Conservation (phyloP, 2,888 invertebrate genomes). For the Phengaris arion region DNA sequence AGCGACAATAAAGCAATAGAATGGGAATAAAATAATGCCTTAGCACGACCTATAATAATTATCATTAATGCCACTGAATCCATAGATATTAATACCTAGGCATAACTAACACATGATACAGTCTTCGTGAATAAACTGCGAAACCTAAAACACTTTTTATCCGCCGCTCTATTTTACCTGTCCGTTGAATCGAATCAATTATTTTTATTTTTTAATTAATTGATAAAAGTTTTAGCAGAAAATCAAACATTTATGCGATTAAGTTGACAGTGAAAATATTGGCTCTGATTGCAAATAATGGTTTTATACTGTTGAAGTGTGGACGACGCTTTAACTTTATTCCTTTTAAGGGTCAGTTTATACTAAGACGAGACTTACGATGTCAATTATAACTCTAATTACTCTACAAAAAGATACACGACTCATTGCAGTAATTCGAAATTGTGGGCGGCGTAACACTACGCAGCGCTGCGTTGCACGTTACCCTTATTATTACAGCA, state of each 20-base stretch:
- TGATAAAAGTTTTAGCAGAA: constrained; percentile 13
- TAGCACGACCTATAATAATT: too few relatives aligned
- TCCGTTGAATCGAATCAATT: not conserved
- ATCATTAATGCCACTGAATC: too few relatives aligned
- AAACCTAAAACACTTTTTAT: constrained; percentile 3
- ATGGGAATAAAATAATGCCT: too few relatives aligned
- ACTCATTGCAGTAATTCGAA: not conserved
- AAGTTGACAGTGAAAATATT: constrained; percentile 3
- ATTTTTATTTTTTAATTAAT: constrained; percentile 19
- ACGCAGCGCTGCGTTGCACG: too few relatives aligned
- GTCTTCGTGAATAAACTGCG: not conserved
- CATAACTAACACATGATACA: too few relatives aligned
- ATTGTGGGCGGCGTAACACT: too few relatives aligned
- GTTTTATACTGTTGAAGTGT: not conserved
- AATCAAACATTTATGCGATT: not conserved
- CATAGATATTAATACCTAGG: too few relatives aligned
- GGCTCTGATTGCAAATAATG: constrained; percentile 20
- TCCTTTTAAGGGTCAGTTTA: not conserved
- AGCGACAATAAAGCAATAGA: too few relatives aligned
- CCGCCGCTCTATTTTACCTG: not conserved
- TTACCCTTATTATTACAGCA: too few relatives aligned
- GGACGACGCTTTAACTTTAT: not conserved
- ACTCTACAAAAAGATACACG: not conserved
- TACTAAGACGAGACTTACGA: too few relatives aligned
- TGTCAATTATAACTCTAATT: too few relatives aligned